These are phyloP conservation scores for Watsonalla cultraria DNA, from an alignment of 2,888 invertebrate genomes.

Conservation along the genomic window DNA sequence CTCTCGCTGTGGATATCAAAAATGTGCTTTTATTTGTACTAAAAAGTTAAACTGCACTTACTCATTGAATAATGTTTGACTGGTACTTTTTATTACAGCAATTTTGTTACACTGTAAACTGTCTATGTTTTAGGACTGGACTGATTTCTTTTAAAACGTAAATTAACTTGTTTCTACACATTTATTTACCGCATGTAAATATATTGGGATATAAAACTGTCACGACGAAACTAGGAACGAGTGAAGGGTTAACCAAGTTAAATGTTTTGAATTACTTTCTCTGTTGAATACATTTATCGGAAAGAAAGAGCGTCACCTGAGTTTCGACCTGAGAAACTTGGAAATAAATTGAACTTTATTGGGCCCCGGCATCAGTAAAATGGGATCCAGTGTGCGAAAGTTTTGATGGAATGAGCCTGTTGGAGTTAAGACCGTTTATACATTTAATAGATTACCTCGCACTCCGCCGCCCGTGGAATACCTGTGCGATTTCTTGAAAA, in stretches of 20 bases:
- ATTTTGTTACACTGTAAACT: not conserved
- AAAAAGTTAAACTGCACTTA: not conserved
- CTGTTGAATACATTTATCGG: not conserved
- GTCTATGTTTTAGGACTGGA: not conserved
- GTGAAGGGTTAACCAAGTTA: not conserved
- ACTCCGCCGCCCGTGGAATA: not conserved
- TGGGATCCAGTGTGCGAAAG: conserved; percentile 26
- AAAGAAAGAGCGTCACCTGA: conserved; percentile 4
- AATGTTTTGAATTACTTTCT: not conserved
- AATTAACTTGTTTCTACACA: no score
- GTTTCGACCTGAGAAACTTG: conserved; percentile 17
- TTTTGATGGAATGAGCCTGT: conserved; percentile 34
- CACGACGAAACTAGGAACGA: not conserved
- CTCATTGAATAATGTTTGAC: not conserved
- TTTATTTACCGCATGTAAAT: no score
- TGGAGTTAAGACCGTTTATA: conserved; percentile 21
- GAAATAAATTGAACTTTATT: conserved; percentile 20
- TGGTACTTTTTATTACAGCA: not conserved
- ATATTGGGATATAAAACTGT: not conserved
- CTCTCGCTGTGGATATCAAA: not conserved
- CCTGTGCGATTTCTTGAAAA: not conserved
- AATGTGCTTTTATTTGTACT: not conserved
- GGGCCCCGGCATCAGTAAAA: conserved; percentile 22
- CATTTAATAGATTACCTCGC: conserved; percentile 7
- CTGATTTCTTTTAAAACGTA: no score